Percentiles rank a stretch among this genome's conserved stretches.
phyloP scores from a whole-genome alignment of 2,113 vertebrate genomes.

The Oreochromis niloticus region DNA sequence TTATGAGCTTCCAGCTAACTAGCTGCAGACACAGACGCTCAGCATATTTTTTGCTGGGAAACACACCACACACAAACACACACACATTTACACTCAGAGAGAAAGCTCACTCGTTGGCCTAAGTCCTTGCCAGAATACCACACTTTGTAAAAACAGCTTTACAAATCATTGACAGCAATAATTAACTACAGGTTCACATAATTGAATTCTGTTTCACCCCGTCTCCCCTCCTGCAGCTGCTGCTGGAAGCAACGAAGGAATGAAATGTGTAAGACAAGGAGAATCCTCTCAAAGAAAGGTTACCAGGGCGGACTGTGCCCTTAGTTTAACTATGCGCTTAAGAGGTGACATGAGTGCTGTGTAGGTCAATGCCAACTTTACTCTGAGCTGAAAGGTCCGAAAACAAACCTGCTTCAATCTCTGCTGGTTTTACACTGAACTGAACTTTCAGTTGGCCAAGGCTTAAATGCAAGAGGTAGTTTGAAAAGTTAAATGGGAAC shows the following conservation, averaged over 20 bases:
- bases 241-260: slow-evolving; percentile 33
- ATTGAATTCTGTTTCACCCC: slow-evolving; percentile 56
- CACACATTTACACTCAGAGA: slow-evolving; percentile 21
- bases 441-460: not conserved
- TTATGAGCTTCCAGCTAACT: slow-evolving; percentile 24
- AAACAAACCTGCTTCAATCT: not conserved
- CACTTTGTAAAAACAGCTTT: slow-evolving; percentile 67
- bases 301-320: slow-evolving; percentile 49
- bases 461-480: not conserved
- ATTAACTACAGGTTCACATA: slow-evolving; percentile 68
- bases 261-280: slow-evolving; percentile 15
- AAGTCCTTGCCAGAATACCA: slow-evolving; percentile 55
- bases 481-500: slow-evolving; percentile 23
- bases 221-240: slow-evolving; percentile 17
- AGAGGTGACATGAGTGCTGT: slow-evolving; percentile 55
- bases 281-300: slow-evolving; percentile 50
- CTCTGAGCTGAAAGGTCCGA: slow-evolving; percentile 22
- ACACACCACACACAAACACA: slow-evolving; percentile 22
- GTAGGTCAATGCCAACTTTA: slow-evolving; percentile 41
- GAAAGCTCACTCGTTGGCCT: slow-evolving; percentile 40
- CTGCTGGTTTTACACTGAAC: slow-evolving; percentile 6
- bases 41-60: slow-evolving; percentile 24
- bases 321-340: slow-evolving; percentile 53
- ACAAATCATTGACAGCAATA: slow-evolving; percentile 66
- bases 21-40: slow-evolving; percentile 24